These are phyloP conservation scores for Rhombomys opimus DNA, from an alignment of 2,113 vertebrate genomes.

Conservation along the genomic window DNA sequence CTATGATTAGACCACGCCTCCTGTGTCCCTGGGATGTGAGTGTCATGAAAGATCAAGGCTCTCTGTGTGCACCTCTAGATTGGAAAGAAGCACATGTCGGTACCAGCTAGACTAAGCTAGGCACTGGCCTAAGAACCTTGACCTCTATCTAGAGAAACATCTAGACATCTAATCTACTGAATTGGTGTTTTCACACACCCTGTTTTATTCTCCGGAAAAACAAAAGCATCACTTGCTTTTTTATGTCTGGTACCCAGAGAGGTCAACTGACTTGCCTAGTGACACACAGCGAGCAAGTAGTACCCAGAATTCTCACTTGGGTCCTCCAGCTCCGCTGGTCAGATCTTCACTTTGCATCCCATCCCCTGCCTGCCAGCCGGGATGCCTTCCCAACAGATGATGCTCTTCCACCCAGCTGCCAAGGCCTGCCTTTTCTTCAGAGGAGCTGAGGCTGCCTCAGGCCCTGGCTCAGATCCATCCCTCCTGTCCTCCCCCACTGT, in stretches of 20 bases:
- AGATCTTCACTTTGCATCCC: neutral
- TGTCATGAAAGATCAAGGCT: neutral
- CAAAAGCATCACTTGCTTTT: neutral
- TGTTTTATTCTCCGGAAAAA: neutral
- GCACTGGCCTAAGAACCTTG: neutral
- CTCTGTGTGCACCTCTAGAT: neutral
- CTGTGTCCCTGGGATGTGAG: neutral
- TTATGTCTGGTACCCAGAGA: neutral
- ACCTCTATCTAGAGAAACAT: neutral
- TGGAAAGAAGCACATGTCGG: neutral
- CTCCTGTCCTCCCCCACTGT: conserved; percentile 36
- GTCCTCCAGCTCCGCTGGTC: neutral
- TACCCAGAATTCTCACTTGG: neutral
- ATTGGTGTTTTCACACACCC: neutral
- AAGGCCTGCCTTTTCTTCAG: neutral
- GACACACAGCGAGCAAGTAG: neutral
- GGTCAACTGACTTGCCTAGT: neutral
- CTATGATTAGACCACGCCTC: neutral
- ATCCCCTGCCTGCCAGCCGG: neutral
- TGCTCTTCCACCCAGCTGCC: neutral
- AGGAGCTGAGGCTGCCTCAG: neutral
- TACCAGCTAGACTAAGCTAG: neutral
- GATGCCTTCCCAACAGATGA: neutral
- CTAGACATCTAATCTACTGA: neutral
- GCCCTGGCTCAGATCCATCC: neutral